Evolutionary conservation across 92 coral and sea anemone genomes (phyloP).

Genomic region (Epizoanthus ramosus): DNA sequence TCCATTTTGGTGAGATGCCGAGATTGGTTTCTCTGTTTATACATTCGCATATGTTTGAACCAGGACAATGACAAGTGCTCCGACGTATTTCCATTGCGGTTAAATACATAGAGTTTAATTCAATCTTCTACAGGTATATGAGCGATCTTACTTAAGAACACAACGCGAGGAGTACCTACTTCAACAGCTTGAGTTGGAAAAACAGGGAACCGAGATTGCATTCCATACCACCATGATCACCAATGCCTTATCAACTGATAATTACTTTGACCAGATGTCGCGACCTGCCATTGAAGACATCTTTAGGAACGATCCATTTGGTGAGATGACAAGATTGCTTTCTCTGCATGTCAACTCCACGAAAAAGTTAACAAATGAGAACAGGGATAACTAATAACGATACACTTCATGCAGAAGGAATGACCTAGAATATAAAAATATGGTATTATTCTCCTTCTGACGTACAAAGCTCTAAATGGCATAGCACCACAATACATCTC

Average conservation of each 20-base stretch:
- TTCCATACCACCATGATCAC: constrained; percentile 66
- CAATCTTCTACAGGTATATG: constrained; percentile 51
- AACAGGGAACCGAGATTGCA: constrained; percentile 55
- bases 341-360: no score
- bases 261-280: constrained; percentile 58
- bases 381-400: no score
- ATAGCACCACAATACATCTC: no score
- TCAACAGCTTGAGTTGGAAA: constrained; percentile 62
- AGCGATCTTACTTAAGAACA: constrained; percentile 61
- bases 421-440: no score
- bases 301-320: constrained; percentile 62
- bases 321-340: constrained; percentile 3
- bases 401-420: no score
- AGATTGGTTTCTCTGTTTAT: no score
- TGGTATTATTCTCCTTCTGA: no score
- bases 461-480: no score
- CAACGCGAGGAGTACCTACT: constrained; percentile 65
- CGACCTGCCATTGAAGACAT: constrained; percentile 62
- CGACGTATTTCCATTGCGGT: neutral
- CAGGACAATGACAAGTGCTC: no score
- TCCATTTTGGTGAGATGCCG: no score
- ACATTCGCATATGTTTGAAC: no score
- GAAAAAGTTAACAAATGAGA: no score
- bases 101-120: neutral
- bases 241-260: constrained; percentile 67